Base-by-base conservation (phyloP, 2,888 invertebrate species). In the Eulithis prunata region DNA sequence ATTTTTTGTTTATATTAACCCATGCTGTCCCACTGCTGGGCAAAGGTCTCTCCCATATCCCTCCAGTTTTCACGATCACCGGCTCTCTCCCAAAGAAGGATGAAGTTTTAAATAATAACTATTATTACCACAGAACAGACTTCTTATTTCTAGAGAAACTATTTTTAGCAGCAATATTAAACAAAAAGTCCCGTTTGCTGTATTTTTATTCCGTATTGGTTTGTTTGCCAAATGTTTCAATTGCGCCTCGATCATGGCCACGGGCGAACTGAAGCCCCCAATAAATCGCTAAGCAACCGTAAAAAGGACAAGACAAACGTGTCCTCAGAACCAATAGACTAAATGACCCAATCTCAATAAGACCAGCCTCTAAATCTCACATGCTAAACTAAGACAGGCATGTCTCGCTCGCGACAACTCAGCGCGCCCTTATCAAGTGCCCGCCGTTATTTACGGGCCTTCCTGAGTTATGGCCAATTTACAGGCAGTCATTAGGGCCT, bases 391-490 rank as follows among this genome's bases (percentile, higher is more conserved):
- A 85, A 91, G 90, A 90, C 87, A 87, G 91, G 91, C 91, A 85
- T 84, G 84, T 80, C 84, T 79, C 80, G 78, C 77, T 79, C 71
- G 86, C 86, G 90, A 87, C 91, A 87, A 90, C 82, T 90, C 91
- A 89, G 90, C 91, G 81, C 73, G 88, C 90, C 92, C 91, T 93
- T 92, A 92, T 92, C 92, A 90, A 87, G 80, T 80, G 78, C 78
- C 78, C 78, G 79, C 83, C 75, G 90, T 92, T 93, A 93, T 93
- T 92, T 93, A 93, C 87, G 87, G 84, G 84, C 79, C 72, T 75
- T 79, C 77, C 89, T 91, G 92, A 93, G 84, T 92, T 93, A 92
- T 90, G 90, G 92, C 91, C 92, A 91, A 93, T 93, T 92, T 91
- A 89, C 92, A 91, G 89, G 81, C 88, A 91, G 91, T 91, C 93